phyloP scores from a whole-genome alignment of 2,113 vertebrate genomes.

The Chionodraco myersi region DNA sequence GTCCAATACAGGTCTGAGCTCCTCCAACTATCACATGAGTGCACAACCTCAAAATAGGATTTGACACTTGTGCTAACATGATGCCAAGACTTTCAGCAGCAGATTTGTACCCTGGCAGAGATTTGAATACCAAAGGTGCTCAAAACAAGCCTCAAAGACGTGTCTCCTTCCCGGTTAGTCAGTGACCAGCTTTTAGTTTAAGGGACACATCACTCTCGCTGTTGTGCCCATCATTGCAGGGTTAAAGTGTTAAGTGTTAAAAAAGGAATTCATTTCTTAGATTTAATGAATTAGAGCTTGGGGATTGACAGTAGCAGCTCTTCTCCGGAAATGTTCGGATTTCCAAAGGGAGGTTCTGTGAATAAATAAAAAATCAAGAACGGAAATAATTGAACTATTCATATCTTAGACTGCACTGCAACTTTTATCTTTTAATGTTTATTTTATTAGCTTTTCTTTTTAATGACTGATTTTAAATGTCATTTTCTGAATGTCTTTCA shows the following conservation, averaged over 20 bases:
- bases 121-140: slow-evolving; percentile 4
- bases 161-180: background rate
- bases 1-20: background rate
- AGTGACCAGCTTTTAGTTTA: background rate
- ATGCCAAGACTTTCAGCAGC: slow-evolving; percentile 18
- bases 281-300: no score
- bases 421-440: no score
- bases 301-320: slow-evolving; percentile 23
- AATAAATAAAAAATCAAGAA: no score
- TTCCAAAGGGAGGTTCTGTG: no score
- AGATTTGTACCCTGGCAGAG: background rate
- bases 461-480: no score
- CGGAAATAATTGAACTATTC: no score
- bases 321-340: no score
- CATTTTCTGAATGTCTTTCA: no score
- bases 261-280: background rate
- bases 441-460: no score
- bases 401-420: no score
- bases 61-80: slow-evolving; percentile 24
- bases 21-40: slow-evolving; percentile 24
- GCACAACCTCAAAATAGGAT: slow-evolving; percentile 39
- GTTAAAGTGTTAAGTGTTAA: background rate
- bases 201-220: no score
- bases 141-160: background rate
- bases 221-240: no score